phyloP scores from a whole-genome alignment of 37 sponge, comb jelly and placozoan species.

The Crambe crambe region DNA sequence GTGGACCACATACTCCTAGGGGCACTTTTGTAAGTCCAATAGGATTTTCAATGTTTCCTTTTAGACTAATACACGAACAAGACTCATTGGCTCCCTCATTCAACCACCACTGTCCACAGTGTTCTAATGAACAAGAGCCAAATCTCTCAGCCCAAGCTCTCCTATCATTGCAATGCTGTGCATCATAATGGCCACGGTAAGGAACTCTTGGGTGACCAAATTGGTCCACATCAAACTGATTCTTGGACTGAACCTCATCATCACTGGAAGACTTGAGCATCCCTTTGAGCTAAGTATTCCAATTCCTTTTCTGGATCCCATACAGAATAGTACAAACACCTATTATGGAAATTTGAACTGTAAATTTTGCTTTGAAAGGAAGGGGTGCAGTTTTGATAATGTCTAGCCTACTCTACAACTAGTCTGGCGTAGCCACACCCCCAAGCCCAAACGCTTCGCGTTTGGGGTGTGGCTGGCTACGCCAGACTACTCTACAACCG shows the following conservation, averaged over 20 bases:
- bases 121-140: slow-evolving; percentile 34
- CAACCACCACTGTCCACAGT: slow-evolving; percentile 73
- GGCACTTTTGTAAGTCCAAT: slow-evolving; percentile 79
- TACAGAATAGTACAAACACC: no score
- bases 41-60: slow-evolving; percentile 79
- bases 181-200: slow-evolving; percentile 67
- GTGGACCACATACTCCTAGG: slow-evolving; percentile 63
- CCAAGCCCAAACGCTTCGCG: no score
- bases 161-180: slow-evolving; percentile 42
- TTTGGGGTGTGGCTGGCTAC: no score
- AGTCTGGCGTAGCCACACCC: no score
- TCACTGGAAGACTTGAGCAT: no score
- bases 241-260: background rate
- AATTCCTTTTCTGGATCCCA: no score
- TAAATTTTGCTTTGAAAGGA: no score
- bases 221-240: slow-evolving; percentile 40
- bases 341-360: no score
- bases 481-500: no score
- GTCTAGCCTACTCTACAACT: no score
- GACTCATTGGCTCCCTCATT: slow-evolving; percentile 58
- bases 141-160: slow-evolving; percentile 73
- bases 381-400: no score
- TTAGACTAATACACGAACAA: slow-evolving; percentile 57
- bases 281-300: no score
- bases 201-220: slow-evolving; percentile 80